Evolutionary conservation across 2,888 invertebrate genomes (phyloP).

Genomic region (Morinoia aosen): DNA sequence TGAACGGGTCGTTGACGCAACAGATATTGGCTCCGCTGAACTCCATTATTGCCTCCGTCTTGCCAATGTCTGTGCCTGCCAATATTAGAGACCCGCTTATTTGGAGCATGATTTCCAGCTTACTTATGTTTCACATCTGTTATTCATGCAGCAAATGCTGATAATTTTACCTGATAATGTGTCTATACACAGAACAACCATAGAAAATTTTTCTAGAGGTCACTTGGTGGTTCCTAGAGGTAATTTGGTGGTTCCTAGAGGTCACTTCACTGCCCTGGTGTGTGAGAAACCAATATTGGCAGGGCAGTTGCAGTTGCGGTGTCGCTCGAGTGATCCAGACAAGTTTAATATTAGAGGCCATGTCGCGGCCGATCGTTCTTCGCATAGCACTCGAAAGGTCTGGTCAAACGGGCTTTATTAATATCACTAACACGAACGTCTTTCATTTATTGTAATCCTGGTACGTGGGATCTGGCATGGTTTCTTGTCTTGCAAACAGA

Average conservation of each 20-base stretch:
- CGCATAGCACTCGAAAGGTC: slow-evolving; percentile 17
- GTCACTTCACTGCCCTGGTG: background rate
- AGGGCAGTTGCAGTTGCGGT: background rate
- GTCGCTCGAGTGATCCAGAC: background rate
- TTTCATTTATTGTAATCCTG: background rate
- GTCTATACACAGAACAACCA: background rate
- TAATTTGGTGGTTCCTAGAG: background rate
- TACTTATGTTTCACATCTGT: background rate
- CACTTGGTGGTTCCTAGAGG: too few species aligned
- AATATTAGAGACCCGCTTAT: background rate
- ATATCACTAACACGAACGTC: background rate
- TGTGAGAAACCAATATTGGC: background rate
- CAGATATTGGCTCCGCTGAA: background rate
- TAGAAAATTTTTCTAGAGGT: background rate
- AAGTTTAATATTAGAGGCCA: slow-evolving; percentile 3
- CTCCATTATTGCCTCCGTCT: background rate
- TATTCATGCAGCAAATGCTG: background rate
- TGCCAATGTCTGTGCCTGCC: background rate
- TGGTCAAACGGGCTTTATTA: slow-evolving; percentile 1
- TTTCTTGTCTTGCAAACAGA: background rate
- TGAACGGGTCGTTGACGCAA: background rate
- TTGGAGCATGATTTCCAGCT: background rate
- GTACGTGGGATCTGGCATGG: background rate
- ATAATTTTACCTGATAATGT: background rate
- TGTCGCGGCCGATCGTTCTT: background rate